These are phyloP conservation scores for Champsocephalus esox DNA, from an alignment of 2,797 vertebrate genomes.

Conservation along the genomic window DNA sequence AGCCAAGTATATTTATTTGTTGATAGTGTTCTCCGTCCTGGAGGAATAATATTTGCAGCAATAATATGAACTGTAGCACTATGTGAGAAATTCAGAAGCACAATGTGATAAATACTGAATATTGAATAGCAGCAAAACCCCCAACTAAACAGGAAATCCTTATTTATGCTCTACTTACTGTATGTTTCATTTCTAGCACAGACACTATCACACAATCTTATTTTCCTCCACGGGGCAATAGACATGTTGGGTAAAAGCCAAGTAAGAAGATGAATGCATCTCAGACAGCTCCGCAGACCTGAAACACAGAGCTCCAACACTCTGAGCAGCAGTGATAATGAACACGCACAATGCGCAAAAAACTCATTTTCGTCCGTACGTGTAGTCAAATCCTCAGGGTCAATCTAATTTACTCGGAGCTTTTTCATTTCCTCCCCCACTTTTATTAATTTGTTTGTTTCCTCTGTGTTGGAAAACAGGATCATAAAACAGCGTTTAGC, in stretches of 20 bases:
- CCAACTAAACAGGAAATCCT: constrained; percentile 28
- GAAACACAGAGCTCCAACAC: constrained; percentile 26
- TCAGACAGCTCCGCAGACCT: constrained; percentile 24
- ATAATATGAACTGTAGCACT: constrained; percentile 36
- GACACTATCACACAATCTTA: constrained; percentile 34
- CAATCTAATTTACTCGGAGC: constrained; percentile 51
- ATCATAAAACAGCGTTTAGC: constrained; percentile 67
- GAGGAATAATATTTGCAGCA: constrained; percentile 40
- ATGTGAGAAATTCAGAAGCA: constrained; percentile 41
- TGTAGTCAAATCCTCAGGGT: constrained; percentile 31
- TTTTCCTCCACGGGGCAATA: constrained; percentile 60
- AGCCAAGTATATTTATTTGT: constrained; percentile 33
- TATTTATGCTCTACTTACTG: constrained; percentile 49
- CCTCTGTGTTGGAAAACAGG: constrained; percentile 36
- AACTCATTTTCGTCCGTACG: constrained; percentile 23
- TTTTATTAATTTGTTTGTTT: not conserved
- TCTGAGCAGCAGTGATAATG: constrained; percentile 30
- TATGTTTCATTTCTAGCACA: constrained; percentile 52
- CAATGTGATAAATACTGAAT: constrained; percentile 58
- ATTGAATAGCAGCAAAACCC: constrained; percentile 46
- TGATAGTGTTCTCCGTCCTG: constrained; percentile 30
- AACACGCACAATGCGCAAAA: constrained; percentile 10
- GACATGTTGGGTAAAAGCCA: constrained; percentile 49
- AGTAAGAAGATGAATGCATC: constrained; percentile 54
- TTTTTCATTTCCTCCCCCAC: constrained; percentile 41